Percentiles rank a stretch among this genome's conserved stretches.
phyloP scores from a whole-genome alignment of 1,140 invertebrate species.

The Ephestia elutella region DNA sequence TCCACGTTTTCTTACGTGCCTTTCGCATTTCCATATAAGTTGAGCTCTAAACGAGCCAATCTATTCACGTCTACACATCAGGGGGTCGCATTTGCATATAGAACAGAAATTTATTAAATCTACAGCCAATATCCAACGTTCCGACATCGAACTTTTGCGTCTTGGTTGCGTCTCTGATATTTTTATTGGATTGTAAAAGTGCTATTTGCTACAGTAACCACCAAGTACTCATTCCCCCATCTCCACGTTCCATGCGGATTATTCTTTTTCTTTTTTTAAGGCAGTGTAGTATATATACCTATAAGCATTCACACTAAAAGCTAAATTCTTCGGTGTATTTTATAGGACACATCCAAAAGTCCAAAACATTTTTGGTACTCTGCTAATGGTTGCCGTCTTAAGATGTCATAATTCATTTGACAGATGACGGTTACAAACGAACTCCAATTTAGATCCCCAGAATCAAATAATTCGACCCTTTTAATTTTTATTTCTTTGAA shows the following conservation, averaged over 20 bases:
- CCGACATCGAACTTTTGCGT: slow-evolving; percentile 68
- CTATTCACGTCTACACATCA: slow-evolving; percentile 74
- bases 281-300: neutral
- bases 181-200: slow-evolving; percentile 51
- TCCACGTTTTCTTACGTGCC: slow-evolving; percentile 70
- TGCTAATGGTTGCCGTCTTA: slow-evolving; percentile 30
- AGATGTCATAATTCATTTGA: slow-evolving; percentile 35
- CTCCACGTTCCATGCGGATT: neutral
- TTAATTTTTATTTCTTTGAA: slow-evolving; percentile 25
- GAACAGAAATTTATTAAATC: slow-evolving; percentile 74
- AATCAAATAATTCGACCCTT: slow-evolving; percentile 28
- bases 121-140: slow-evolving; percentile 71
- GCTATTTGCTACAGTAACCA: slow-evolving; percentile 17
- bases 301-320: no score
- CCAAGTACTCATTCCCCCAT: neutral
- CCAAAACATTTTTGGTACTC: slow-evolving; percentile 26
- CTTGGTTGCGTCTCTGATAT: slow-evolving; percentile 55
- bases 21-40: slow-evolving; percentile 74
- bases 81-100: slow-evolving; percentile 73
- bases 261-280: neutral
- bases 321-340: neutral
- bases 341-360: slow-evolving; percentile 19
- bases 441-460: slow-evolving; percentile 24
- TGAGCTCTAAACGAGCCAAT: slow-evolving; percentile 73
- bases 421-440: slow-evolving; percentile 31